Evolutionary conservation across 2,888 invertebrate genomes (phyloP).

Genomic region (Papilio demoleus): DNA sequence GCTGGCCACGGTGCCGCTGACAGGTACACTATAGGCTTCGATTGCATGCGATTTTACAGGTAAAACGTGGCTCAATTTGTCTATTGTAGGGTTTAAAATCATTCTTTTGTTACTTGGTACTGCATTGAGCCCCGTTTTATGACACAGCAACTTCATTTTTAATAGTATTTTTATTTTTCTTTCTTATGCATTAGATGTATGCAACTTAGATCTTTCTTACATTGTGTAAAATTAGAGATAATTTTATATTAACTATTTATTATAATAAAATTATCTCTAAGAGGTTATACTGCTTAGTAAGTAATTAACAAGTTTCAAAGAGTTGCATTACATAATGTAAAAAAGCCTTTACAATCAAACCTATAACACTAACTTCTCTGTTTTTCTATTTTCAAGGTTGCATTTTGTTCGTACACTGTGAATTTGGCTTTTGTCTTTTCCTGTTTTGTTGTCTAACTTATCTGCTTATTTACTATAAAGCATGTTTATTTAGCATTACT

Average conservation of each 20-base stretch:
- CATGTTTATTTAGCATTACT: conserved; percentile 4
- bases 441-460: conserved; percentile 55
- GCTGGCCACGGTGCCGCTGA: conserved; percentile 58
- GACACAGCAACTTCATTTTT: too few relatives aligned
- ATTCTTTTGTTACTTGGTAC: background rate
- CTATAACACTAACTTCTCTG: background rate
- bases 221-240: too few relatives aligned
- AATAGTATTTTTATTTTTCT: too few relatives aligned
- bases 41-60: conserved; percentile 31
- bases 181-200: too few relatives aligned
- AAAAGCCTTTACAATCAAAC: background rate
- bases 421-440: conserved; percentile 66
- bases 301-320: too few relatives aligned
- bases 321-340: too few relatives aligned
- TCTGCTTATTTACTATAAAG: conserved; percentile 27
- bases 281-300: too few relatives aligned
- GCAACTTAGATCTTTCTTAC: background rate
- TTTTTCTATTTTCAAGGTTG: background rate
- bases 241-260: too few relatives aligned
- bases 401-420: conserved; percentile 31
- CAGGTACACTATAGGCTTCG: conserved; percentile 59
- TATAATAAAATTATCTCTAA: too few relatives aligned
- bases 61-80: conserved; percentile 4
- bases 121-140: background rate
- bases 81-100: background rate